Base-by-base conservation (phyloP, 1,140 invertebrate species). In the Pseudomyrmex pallidus region DNA sequence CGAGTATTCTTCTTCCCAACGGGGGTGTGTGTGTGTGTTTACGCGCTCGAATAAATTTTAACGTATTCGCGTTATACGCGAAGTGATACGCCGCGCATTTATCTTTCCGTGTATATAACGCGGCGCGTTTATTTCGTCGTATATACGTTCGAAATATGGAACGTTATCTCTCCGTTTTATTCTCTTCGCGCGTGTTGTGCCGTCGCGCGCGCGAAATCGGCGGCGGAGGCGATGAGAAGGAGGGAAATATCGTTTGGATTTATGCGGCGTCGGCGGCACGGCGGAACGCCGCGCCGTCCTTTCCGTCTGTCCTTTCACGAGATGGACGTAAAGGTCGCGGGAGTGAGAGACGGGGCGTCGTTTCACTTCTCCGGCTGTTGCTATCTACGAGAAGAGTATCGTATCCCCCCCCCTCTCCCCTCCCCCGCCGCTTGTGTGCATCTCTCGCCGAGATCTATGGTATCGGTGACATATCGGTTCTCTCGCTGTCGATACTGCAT, bases 61-160 rank as follows among this genome's bases (percentile, higher is more conserved):
- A 35, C 35, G 35, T 35, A 35, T 35, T 35, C 35, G 35, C 48
- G 25, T 25, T 25, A 25, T 67, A 20, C 74, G 48, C 74, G 48
- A 46, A 3, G 76, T 35, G 76, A 80, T 80, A 72, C 54, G 76
- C 46, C 76, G 62, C 76, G 35, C 64, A 78, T 78, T 78, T 78
- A 78, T 78, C 76, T 78, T 70, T 78, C 52, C 12, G 57, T 78
- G 64, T 68, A 25, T 54, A 25, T 0, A 35, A 0, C 35, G 35
- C 63, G 74, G 50, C 15, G 66, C 76, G 76, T 72, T 80, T 80
- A 80, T 72, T 80, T 25, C 64, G 17, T 20, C 13, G 54, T n/a
- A n/a, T n/a, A n/a, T 54, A 70, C 44, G 54, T 80, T 80, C 76
- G 76, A 70, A 80, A 80, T 80, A 80, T 70, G 76, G 54, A 20